These are phyloP conservation scores for Rhimphoctona megacephalus DNA, from an alignment of 2,888 invertebrate genomes.

Conservation along the genomic window DNA sequence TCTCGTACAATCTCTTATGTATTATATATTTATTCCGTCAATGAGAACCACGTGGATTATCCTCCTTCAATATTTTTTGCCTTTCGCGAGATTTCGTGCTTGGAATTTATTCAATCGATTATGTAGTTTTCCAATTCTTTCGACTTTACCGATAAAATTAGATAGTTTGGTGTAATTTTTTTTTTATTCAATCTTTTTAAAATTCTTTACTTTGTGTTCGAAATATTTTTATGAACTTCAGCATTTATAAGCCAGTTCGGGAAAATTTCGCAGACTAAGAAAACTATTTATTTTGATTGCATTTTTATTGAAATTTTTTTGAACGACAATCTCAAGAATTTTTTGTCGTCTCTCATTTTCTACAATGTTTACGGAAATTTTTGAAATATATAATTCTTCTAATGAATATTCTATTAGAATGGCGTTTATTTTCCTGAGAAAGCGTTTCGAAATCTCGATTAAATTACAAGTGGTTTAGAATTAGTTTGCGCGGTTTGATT, in stretches of 20 bases:
- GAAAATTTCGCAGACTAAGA: too few relatives aligned
- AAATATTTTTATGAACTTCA: too few relatives aligned
- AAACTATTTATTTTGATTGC: too few relatives aligned
- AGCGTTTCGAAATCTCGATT: background rate
- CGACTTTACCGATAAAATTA: background rate
- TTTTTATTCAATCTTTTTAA: background rate
- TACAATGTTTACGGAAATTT: background rate
- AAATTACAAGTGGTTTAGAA: constrained; percentile 50
- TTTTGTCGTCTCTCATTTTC: background rate
- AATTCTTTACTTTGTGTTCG: background rate
- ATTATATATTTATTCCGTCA: constrained; percentile 44
- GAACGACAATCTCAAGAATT: too few relatives aligned
- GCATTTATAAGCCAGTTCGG: too few relatives aligned
- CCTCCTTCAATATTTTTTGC: background rate
- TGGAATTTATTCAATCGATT: constrained; percentile 26
- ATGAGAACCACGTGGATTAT: constrained; percentile 20
- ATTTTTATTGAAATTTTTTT: too few relatives aligned
- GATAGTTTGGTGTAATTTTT: background rate
- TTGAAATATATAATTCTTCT: background rate
- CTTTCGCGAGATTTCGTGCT: constrained; percentile 30
- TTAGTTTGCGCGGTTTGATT: constrained; percentile 66
- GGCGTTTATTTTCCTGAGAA: background rate
- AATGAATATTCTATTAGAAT: background rate
- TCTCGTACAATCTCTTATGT: background rate
- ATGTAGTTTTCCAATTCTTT: background rate